These are phyloP conservation scores for Syrmaticus mikado DNA, from an alignment of 2,113 vertebrate species.

Conservation along the genomic window DNA sequence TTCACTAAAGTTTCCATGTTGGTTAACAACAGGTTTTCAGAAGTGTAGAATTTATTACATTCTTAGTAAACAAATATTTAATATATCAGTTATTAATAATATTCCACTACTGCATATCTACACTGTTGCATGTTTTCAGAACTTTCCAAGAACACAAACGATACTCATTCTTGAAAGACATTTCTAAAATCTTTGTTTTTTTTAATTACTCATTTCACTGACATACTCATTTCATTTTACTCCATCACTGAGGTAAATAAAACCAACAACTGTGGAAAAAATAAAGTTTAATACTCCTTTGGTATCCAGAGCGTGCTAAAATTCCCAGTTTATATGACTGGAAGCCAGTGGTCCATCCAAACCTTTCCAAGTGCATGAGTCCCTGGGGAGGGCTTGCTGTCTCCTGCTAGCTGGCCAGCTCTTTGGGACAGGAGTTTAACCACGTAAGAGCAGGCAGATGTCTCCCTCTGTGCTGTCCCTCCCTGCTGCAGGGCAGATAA, in stretches of 20 bases:
- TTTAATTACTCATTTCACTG: background rate
- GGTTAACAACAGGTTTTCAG: background rate
- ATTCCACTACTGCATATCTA: background rate
- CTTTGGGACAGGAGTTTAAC: background rate
- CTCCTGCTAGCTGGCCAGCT: accelerated
- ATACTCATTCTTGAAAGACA: background rate
- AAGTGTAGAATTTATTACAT: background rate
- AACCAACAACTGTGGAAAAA: background rate
- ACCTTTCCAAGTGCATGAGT: background rate
- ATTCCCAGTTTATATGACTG: background rate
- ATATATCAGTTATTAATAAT: background rate
- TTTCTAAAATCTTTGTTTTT: background rate
- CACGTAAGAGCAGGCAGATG: background rate
- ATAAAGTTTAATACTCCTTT: background rate
- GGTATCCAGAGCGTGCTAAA: background rate
- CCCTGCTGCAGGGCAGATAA: background rate
- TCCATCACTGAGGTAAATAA: background rate
- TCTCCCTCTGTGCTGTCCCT: background rate
- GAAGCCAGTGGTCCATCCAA: background rate
- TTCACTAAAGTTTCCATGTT: background rate
- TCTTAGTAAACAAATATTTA: background rate
- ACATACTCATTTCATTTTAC: background rate
- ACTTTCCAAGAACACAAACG: background rate
- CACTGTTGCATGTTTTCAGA: background rate
- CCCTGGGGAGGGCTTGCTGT: background rate